phyloP scores from a whole-genome alignment of 2,888 invertebrate species.

The Dasypolia templi region DNA sequence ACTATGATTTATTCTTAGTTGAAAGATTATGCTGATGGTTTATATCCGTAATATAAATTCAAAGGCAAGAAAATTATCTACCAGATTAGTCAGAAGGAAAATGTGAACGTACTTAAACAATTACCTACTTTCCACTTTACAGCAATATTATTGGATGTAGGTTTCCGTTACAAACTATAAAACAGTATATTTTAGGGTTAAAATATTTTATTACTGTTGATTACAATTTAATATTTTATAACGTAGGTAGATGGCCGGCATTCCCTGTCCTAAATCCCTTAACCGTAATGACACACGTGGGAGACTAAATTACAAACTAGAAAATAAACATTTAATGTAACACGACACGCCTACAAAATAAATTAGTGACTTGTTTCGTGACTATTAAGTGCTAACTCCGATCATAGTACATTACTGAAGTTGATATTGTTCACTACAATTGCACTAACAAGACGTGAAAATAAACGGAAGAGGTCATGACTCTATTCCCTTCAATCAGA shows the following conservation, averaged over 20 bases:
- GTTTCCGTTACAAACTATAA: constrained; percentile 22
- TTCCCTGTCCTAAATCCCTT: neutral
- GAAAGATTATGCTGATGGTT: constrained; percentile 21
- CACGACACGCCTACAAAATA: neutral
- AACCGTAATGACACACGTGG: neutral
- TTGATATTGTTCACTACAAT: constrained; percentile 75
- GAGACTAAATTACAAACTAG: neutral
- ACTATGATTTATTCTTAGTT: constrained; percentile 42
- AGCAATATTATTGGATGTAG: constrained; percentile 19
- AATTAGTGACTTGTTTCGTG: constrained; percentile 12
- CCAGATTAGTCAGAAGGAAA: constrained; percentile 16
- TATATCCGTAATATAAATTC: constrained; percentile 22
- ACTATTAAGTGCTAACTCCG: constrained; percentile 25
- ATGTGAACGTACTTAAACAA: constrained; percentile 18
- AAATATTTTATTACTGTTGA: constrained; percentile 9
- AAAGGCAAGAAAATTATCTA: constrained; percentile 15
- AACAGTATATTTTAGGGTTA: neutral
- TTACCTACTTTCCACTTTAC: constrained; percentile 30
- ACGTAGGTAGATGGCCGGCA: neutral
- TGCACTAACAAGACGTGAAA: constrained; percentile 81
- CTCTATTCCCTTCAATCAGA: constrained; percentile 74
- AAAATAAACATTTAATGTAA: constrained; percentile 9
- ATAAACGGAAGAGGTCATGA: constrained; percentile 76
- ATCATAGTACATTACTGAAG: constrained; percentile 55
- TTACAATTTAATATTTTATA: constrained; percentile 16